phyloP scores from a whole-genome alignment of 2,888 invertebrate genomes.

The Dryadula phaetusa region DNA sequence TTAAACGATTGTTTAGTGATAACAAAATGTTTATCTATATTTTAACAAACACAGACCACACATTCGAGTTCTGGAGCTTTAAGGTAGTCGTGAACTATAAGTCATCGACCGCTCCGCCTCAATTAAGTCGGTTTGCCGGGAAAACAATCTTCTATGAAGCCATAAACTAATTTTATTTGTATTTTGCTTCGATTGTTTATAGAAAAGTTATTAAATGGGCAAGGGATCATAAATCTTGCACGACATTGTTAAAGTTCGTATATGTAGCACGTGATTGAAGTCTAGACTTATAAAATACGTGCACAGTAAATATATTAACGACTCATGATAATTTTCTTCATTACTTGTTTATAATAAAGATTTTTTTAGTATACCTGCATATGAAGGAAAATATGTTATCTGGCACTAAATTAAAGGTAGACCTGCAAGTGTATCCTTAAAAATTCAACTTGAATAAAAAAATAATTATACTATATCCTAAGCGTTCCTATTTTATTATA shows the following conservation, averaged over 20 bases:
- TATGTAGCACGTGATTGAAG: not conserved
- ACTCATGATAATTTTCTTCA: not conserved
- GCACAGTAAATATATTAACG: not conserved
- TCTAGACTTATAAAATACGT: conserved; percentile 7
- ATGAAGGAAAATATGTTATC: no score
- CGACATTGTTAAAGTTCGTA: conserved; percentile 6
- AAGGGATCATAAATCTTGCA: conserved; percentile 46
- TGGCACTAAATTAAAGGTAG: no score
- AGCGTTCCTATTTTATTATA: no score
- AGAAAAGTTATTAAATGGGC: conserved; percentile 24
- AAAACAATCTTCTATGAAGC: conserved; percentile 69
- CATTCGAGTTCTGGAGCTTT: conserved; percentile 64
- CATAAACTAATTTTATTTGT: conserved; percentile 68
- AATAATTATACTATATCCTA: no score
- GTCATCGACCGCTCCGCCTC: conserved; percentile 60
- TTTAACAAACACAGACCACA: conserved; percentile 62
- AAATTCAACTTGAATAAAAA: no score
- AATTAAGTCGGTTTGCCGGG: conserved; percentile 65
- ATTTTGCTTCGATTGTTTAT: conserved; percentile 52
- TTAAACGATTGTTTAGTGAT: not conserved
- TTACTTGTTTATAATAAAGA: not conserved
- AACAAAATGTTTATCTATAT: conserved; percentile 4
- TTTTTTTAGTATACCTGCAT: not conserved
- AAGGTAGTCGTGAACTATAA: conserved; percentile 77
- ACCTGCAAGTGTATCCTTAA: no score